phyloP scores from a whole-genome alignment of 2,797 vertebrate genomes.

The Anguilla anguilla region DNA sequence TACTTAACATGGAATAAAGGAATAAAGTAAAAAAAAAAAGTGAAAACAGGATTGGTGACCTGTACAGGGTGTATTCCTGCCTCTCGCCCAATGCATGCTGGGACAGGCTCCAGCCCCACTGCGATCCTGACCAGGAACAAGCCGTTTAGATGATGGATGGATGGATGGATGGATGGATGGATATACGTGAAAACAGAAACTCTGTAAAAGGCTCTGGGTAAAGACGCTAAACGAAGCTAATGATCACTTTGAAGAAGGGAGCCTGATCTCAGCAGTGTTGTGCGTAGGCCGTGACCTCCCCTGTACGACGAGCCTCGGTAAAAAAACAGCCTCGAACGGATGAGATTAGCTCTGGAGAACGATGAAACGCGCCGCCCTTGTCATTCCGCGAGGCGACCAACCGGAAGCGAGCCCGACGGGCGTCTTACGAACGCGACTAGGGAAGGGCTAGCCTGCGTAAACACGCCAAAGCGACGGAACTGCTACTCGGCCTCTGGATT shows the following conservation, averaged over 20 bases:
- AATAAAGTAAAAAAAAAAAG: not conserved
- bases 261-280: not conserved
- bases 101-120: too few species aligned
- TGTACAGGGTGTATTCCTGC: too few species aligned
- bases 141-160: too few species aligned
- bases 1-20: too few species aligned
- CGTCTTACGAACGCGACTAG: not conserved
- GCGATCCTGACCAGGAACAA: too few species aligned
- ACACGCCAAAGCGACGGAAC: not conserved
- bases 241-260: not conserved
- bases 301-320: not conserved
- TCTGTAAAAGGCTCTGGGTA: too few species aligned
- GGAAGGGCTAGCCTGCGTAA: not conserved
- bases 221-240: not conserved
- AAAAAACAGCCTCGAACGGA: not conserved
- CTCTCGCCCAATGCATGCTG: too few species aligned
- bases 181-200: too few species aligned
- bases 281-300: not conserved
- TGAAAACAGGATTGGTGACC: not conserved
- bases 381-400: not conserved
- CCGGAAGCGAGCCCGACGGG: not conserved
- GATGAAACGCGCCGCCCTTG: too few species aligned
- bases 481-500: not conserved
- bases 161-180: too few species aligned
- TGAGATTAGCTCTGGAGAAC: not conserved